phyloP scores from a whole-genome alignment of 92 coral and sea anemone genomes.

The Pocillopora meandrina region DNA sequence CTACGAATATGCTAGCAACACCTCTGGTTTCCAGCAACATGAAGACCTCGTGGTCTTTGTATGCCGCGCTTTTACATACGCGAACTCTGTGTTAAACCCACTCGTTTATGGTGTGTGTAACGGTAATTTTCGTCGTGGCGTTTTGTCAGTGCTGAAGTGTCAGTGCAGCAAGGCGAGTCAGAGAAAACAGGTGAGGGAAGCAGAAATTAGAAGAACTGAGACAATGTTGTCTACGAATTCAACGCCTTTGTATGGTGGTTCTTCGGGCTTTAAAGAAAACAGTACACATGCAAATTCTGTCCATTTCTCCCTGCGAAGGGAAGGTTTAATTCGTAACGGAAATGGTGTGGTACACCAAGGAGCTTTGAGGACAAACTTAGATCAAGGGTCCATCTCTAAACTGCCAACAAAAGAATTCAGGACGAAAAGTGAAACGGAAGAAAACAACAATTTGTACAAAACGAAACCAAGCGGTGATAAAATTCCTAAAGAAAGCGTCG shows the following conservation, averaged over 20 bases:
- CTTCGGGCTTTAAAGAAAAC: conserved; percentile 8
- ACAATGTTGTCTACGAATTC: neutral
- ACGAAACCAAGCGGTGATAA: neutral
- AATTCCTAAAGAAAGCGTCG: neutral
- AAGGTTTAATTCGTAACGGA: neutral
- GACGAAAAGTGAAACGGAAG: neutral
- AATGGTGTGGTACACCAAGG: conserved; percentile 13
- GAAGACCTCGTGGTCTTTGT: conserved; percentile 62
- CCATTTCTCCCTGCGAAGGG: neutral
- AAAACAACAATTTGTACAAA: neutral
- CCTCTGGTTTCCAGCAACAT: conserved; percentile 47
- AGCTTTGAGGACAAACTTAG: neutral
- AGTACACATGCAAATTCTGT: neutral
- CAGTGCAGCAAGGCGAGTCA: conserved; percentile 69
- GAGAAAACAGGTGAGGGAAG: conserved; percentile 38
- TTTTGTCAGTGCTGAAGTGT: conserved; percentile 59
- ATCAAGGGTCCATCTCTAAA: neutral
- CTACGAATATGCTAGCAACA: conserved; percentile 59
- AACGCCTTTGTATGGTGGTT: neutral
- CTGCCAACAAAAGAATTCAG: neutral
- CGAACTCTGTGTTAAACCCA: conserved; percentile 84
- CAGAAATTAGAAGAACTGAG: conserved; percentile 3
- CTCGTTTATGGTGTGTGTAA: conserved; percentile 84
- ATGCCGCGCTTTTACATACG: conserved; percentile 85
- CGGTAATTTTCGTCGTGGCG: conserved; percentile 70